Evolutionary conservation across 2,113 vertebrate genomes (phyloP).

Genomic region (Pollimyrus isidori): DNA sequence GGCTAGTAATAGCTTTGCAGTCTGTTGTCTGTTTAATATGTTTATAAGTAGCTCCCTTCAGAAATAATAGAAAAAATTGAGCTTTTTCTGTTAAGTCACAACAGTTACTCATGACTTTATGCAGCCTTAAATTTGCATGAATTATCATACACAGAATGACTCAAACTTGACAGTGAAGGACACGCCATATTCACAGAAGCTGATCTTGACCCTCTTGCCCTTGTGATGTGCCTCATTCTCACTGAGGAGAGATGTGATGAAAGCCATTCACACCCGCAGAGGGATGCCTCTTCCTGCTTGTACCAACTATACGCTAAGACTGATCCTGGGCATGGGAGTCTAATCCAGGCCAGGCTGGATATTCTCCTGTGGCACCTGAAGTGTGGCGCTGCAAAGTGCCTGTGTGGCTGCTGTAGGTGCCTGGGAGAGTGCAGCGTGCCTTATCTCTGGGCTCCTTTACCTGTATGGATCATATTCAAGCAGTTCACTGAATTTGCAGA

Average conservation of each 20-base stretch:
- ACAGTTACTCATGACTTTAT: background rate
- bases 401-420: background rate
- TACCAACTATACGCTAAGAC: background rate
- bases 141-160: background rate
- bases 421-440: background rate
- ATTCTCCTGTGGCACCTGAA: constrained; percentile 9
- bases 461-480: background rate
- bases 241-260: background rate
- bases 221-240: background rate
- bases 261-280: background rate
- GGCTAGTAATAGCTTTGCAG: background rate
- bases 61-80: background rate
- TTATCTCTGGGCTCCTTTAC: background rate
- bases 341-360: background rate
- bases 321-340: background rate
- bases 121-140: background rate
- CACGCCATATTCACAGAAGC: background rate
- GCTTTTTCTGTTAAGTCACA: background rate
- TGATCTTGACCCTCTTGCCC: background rate
- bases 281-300: background rate
- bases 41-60: background rate
- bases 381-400: background rate
- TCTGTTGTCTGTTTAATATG: background rate
- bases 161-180: background rate
- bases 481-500: background rate